These are phyloP conservation scores for Cyprinodon diabolis DNA, from an alignment of 2,797 vertebrate species.

Conservation along the genomic window DNA sequence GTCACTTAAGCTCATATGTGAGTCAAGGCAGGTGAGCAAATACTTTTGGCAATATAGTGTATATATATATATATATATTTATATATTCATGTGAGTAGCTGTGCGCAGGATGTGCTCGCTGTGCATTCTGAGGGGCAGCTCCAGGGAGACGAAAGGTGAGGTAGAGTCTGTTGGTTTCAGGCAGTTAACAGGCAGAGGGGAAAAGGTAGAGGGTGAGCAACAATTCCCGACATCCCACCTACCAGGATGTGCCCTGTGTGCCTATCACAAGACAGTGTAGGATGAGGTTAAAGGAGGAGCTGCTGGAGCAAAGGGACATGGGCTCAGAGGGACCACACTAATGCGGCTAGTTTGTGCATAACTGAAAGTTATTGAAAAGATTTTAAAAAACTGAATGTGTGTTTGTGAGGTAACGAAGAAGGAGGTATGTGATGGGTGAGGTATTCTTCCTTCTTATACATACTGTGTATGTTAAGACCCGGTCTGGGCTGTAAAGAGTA, in stretches of 20 bases:
- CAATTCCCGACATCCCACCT: neutral
- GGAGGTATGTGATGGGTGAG: constrained; percentile 60
- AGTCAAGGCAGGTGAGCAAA: too few relatives aligned
- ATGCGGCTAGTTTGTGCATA: constrained; percentile 32
- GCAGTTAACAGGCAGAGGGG: constrained; percentile 13
- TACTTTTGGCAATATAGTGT: too few relatives aligned
- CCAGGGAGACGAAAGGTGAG: constrained; percentile 70
- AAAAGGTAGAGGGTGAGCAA: neutral
- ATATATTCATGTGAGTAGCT: constrained; percentile 2
- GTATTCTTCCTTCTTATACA: constrained; percentile 41
- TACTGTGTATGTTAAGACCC: neutral
- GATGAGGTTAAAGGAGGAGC: neutral
- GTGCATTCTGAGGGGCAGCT: constrained; percentile 50
- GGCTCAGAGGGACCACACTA: constrained; percentile 6
- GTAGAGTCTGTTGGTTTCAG: constrained; percentile 74
- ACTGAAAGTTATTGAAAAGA: constrained; percentile 16
- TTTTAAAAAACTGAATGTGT: constrained; percentile 20
- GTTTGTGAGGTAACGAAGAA: constrained; percentile 59
- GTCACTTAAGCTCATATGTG: too few relatives aligned
- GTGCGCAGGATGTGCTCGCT: constrained; percentile 15
- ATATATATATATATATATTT: neutral
- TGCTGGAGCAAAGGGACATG: neutral
- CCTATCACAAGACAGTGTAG: constrained; percentile 16
- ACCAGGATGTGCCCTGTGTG: neutral
- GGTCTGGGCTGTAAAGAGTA: constrained; percentile 2